These are phyloP conservation scores for Cephus runcator DNA, from an alignment of 2,888 invertebrate genomes.

Conservation along the genomic window DNA sequence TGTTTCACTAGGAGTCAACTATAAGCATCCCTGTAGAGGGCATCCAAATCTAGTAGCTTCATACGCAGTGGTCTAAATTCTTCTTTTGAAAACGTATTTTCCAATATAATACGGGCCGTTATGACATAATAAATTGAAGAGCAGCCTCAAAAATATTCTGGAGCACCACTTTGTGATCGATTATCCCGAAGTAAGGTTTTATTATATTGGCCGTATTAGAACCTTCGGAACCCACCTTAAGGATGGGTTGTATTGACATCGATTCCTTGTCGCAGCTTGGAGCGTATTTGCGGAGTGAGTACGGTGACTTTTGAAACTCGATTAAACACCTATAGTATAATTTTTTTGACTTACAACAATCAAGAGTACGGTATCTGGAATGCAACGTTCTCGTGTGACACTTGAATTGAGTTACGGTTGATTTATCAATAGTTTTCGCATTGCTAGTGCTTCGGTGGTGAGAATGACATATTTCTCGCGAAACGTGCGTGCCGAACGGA, in stretches of 20 bases:
- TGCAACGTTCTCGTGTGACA: slow-evolving; percentile 39
- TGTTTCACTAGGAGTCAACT: background rate
- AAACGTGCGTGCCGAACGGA: slow-evolving; percentile 43
- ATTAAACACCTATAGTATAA: slow-evolving; percentile 8
- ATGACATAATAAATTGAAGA: background rate
- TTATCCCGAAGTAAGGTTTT: background rate
- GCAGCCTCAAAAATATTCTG: background rate
- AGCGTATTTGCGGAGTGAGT: background rate
- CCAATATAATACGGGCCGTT: background rate
- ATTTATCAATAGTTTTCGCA: slow-evolving; percentile 42
- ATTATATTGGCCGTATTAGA: background rate
- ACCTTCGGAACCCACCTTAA: background rate
- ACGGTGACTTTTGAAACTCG: slow-evolving; percentile 11
- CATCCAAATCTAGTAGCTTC: background rate
- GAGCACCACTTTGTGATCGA: background rate
- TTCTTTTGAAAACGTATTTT: background rate
- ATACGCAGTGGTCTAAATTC: background rate
- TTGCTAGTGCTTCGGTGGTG: slow-evolving; percentile 41
- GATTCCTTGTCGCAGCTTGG: background rate
- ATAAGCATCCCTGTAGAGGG: background rate
- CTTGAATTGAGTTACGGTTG: slow-evolving; percentile 38
- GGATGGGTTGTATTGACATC: background rate
- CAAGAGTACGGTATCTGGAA: slow-evolving; percentile 10
- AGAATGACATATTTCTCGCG: slow-evolving; percentile 44
- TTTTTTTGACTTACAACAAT: slow-evolving; percentile 17